Conservation (phyloP, 1,140 invertebrate species). For the Drosophila ogumai region DNA sequence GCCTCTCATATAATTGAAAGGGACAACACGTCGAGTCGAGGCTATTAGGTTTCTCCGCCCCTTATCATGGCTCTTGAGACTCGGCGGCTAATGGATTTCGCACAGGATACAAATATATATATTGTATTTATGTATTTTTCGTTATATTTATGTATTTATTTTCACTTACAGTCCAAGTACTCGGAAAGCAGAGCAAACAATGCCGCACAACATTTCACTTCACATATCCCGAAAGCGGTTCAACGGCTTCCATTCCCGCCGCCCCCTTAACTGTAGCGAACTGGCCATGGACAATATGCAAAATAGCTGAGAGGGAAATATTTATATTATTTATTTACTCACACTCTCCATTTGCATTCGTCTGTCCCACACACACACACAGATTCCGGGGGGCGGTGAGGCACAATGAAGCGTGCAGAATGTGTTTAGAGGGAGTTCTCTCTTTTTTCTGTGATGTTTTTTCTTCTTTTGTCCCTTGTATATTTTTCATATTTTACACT, state of each 20-base stretch:
- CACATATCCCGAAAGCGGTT: conserved; percentile 48
- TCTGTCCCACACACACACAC: conserved; percentile 22
- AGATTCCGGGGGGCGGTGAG: not conserved
- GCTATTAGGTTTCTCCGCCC: conserved; percentile 72
- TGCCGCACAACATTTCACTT: conserved; percentile 49
- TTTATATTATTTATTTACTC: conserved; percentile 81
- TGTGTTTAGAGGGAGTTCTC: conserved; percentile 59
- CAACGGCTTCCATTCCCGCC: conserved; percentile 19
- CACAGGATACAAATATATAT: conserved; percentile 20
- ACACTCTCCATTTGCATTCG: conserved; percentile 58
- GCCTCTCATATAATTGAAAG: conserved; percentile 75
- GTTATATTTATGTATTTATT: conserved; percentile 74
- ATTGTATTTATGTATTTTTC: conserved; percentile 40
- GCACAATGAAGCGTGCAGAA: conserved; percentile 70
- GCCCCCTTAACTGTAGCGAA: conserved; percentile 3
- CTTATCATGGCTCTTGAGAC: conserved; percentile 79
- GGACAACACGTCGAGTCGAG: conserved; percentile 79
- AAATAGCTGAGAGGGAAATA: conserved; percentile 75
- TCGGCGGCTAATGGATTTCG: conserved; percentile 75
- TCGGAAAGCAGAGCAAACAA: conserved; percentile 60
- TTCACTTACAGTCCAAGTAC: conserved; percentile 73
- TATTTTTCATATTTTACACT: conserved; percentile 71
- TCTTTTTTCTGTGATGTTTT: conserved; percentile 1
- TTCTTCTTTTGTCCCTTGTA: conserved; percentile 37
- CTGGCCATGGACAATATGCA: conserved; percentile 62